Evolutionary conservation across 2,797 vertebrate genomes (phyloP), one percentile per base, ranked within the genome.

Genomic region (Menidia menidia): DNA sequence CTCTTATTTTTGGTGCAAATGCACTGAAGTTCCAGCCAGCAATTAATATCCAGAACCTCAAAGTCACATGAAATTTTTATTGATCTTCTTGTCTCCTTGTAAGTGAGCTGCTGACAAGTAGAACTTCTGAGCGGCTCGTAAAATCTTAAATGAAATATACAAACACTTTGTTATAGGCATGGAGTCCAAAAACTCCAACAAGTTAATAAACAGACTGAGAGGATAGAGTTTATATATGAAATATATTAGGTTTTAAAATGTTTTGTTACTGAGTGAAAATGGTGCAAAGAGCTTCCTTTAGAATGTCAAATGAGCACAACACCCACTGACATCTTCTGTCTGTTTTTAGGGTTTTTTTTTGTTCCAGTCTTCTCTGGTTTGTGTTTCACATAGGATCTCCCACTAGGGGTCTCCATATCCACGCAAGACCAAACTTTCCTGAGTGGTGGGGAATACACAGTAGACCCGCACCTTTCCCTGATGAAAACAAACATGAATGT

Each of bases 331-430:
- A 68, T 71, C 15, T 70, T 68, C 3, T 67, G 71, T 14, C 4
- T 52, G 18, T 25, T 48, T 48, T 25, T 25, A 1, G 2, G 25
- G 1, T 25, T 47, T 44, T 73, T 69, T 52, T 58, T 32, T 77
- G 55, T 42, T 69, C 19, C 51, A 77, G 52, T 45, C 55, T 62
- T 79, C 65, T 47, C 63, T 61, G 74, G 72, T 59, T 82, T 65
- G 64, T 87, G 89, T 85, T 85, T 77, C 63, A 75, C 78, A 83
- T 54, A 59, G 54, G 74, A 72, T 84, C 82, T 77, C 78, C 94
- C 94, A 94, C 92, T 92, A 95, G 94, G 93, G 93, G 94, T 92
- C 94, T 91, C 93, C 92, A 66, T 81, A 81, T 71, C 77, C 91
- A 88, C 87, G 86, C 82, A 78, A 80, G 77, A 72, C 48, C 71